A percentile compares a stretch with the other conserved stretches of the same genome.
These are phyloP conservation scores for Sebastes jordani DNA, from an alignment of 2,797 vertebrate genomes.

Conservation along the genomic window DNA sequence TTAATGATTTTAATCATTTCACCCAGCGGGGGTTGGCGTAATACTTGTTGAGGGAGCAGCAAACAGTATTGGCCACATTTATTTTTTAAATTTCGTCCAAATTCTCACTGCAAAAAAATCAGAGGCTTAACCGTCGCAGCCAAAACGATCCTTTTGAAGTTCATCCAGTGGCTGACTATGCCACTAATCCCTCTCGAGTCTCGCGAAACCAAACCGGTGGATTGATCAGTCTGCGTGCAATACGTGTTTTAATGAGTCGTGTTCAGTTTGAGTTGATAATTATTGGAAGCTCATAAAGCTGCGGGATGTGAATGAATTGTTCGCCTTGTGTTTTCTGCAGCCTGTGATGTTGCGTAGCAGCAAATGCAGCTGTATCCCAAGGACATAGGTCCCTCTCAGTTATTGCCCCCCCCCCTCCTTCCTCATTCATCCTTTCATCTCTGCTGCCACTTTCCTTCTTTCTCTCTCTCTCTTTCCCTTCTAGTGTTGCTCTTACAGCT, in stretches of 20 bases:
- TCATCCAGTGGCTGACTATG: slow-evolving; percentile 52
- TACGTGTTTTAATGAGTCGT: slow-evolving; percentile 14
- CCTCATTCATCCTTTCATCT: slow-evolving; percentile 47
- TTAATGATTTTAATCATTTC: slow-evolving; percentile 28
- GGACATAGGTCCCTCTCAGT: slow-evolving; percentile 35
- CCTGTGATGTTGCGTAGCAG: slow-evolving; percentile 29
- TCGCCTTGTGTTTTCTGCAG: slow-evolving; percentile 23
- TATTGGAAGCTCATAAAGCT: slow-evolving; percentile 33
- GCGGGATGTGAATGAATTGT: slow-evolving; percentile 19
- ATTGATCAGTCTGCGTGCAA: slow-evolving; percentile 49
- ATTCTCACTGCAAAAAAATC: slow-evolving; percentile 42
- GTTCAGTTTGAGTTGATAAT: slow-evolving; percentile 47
- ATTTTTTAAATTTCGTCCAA: slow-evolving; percentile 17
- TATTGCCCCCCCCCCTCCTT: neutral
- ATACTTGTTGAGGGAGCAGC: neutral
- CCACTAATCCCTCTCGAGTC: slow-evolving; percentile 49
- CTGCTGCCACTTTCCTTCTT: slow-evolving; percentile 23
- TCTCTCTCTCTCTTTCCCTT: slow-evolving; percentile 12
- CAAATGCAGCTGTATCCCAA: slow-evolving; percentile 38
- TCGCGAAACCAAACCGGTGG: slow-evolving; percentile 42
- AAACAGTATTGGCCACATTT: neutral
- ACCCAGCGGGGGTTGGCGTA: neutral
- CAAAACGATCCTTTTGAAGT: slow-evolving; percentile 59
- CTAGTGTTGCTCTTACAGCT: slow-evolving; percentile 20
- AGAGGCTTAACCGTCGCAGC: slow-evolving; percentile 40